Percentiles rank a stretch among this genome's conserved stretches.
Conservation (phyloP, 2,113 vertebrate species). For the Oreochromis tanganicae region DNA sequence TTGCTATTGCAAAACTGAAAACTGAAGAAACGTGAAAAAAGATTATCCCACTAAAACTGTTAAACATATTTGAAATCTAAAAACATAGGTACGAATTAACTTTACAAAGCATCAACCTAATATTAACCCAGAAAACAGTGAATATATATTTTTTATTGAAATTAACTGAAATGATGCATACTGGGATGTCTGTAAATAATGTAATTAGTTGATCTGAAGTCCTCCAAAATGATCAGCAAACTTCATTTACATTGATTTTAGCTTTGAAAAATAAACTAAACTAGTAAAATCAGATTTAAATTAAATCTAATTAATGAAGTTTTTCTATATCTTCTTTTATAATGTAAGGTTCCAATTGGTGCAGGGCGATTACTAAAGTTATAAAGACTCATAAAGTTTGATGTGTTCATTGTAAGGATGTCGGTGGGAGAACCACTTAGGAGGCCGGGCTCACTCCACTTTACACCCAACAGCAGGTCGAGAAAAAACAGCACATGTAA, state of each 20-base stretch:
- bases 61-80: background rate
- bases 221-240: background rate
- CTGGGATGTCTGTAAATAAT: background rate
- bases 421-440: background rate
- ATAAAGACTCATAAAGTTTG: background rate
- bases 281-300: background rate
- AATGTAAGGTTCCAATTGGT: background rate
- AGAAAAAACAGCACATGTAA: conserved; percentile 71
- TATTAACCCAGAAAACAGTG: background rate
- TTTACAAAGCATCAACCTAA: background rate
- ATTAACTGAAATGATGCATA: background rate
- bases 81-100: background rate
- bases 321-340: background rate
- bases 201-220: background rate
- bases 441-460: background rate
- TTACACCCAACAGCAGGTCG: conserved; percentile 17
- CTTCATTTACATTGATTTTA: background rate
- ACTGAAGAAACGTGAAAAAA: background rate
- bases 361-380: background rate
- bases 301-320: background rate
- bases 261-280: background rate
- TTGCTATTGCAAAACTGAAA: background rate
- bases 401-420: background rate
- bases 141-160: background rate
- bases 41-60: background rate